phyloP scores from a whole-genome alignment of 37 sponge, comb jelly and placozoan species.

The Oopsacas minuta region DNA sequence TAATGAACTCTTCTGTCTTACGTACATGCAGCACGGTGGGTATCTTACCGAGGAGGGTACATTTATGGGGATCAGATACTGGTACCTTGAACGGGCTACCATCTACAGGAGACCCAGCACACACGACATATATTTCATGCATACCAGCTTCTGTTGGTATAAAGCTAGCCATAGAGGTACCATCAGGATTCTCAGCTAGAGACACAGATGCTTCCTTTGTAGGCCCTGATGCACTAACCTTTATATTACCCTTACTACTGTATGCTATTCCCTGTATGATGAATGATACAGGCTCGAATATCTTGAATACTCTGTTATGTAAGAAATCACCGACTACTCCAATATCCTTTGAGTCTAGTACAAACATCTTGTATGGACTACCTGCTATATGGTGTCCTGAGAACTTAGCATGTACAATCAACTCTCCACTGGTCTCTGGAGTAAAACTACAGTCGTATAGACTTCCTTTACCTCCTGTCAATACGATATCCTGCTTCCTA shows the following conservation, averaged over 20 bases:
- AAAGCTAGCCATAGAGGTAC: constrained; percentile 29
- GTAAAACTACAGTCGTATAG: constrained; percentile 9
- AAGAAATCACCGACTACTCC: background rate
- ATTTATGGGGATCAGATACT: constrained; percentile 45
- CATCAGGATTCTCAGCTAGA: constrained; percentile 1
- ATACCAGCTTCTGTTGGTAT: constrained; percentile 51
- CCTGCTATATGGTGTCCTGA: constrained; percentile 11
- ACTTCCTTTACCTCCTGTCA: background rate
- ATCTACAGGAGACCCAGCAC: constrained; percentile 36
- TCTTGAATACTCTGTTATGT: constrained; percentile 15
- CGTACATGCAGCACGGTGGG: constrained; percentile 36
- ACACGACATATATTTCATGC: constrained; percentile 62
- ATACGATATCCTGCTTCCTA: background rate
- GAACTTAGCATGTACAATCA: background rate
- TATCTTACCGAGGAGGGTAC: constrained; percentile 36
- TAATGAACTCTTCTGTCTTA: constrained; percentile 19
- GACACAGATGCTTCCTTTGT: constrained; percentile 34
- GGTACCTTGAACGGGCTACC: constrained; percentile 53
- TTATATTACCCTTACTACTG: constrained; percentile 18
- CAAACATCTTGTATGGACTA: constrained; percentile 6
- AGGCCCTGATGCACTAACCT: constrained; percentile 51
- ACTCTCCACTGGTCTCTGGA: background rate
- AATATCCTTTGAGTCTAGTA: constrained; percentile 4
- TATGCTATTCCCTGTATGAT: constrained; percentile 29
- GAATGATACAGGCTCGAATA: constrained; percentile 42